A percentile compares a stretch with the other conserved stretches of the same genome.
Conservation (phyloP, 2,888 invertebrate species). For the Melanostoma scalare region DNA sequence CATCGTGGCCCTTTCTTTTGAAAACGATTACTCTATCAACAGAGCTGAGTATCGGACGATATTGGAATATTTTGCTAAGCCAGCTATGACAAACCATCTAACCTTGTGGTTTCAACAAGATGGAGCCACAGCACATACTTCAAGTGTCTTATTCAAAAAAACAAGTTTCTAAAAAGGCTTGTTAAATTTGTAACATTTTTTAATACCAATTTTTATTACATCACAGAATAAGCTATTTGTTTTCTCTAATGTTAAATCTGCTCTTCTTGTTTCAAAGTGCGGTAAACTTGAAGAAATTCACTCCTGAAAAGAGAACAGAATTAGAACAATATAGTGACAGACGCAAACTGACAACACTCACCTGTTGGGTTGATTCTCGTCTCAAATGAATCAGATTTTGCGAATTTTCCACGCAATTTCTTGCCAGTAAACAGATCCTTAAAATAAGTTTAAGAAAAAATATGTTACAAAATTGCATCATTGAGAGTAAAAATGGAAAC, state of each 20-base stretch:
- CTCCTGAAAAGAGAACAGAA: conserved; percentile 67
- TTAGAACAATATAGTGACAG: neutral
- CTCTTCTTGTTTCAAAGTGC: conserved; percentile 37
- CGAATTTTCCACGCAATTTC: conserved; percentile 22
- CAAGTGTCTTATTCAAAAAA: no score
- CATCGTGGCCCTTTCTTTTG: no score
- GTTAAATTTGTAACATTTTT: no score
- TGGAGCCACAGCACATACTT: no score
- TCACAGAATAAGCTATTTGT: conserved; percentile 11
- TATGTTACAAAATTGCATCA: neutral
- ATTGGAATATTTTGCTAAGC: no score
- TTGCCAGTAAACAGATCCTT: conserved; percentile 64
- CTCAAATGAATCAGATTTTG: conserved; percentile 61
- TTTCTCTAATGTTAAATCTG: conserved; percentile 5
- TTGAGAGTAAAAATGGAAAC: conserved; percentile 35
- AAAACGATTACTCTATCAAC: no score
- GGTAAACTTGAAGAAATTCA: conserved; percentile 76
- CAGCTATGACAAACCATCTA: no score
- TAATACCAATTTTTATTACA: neutral
- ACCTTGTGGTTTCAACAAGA: no score
- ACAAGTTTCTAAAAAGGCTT: no score
- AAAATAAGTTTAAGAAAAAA: conserved; percentile 10
- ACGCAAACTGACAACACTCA: conserved; percentile 23
- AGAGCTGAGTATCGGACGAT: no score
- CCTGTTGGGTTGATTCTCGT: conserved; percentile 76